These are phyloP conservation scores for Loris lydekkerianus DNA, from an alignment of 2,797 vertebrate genomes.

Conservation along the genomic window DNA sequence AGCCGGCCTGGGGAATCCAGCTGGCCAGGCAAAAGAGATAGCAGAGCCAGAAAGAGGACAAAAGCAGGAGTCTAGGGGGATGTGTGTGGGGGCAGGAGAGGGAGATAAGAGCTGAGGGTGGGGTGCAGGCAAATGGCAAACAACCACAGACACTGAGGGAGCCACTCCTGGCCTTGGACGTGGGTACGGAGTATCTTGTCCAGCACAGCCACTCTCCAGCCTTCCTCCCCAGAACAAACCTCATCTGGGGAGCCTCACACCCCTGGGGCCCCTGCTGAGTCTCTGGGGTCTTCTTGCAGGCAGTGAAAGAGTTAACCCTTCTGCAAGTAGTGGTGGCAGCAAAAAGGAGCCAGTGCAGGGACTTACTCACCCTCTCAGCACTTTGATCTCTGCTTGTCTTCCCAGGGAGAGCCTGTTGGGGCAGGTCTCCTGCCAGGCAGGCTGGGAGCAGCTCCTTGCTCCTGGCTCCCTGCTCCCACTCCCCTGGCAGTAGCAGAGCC, in stretches of 20 bases:
- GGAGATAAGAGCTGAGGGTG: neutral
- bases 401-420: slow-evolving; percentile 72
- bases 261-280: neutral
- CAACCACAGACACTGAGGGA: neutral
- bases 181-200: neutral
- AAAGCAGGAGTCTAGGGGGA: neutral
- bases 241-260: neutral
- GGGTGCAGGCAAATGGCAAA: neutral
- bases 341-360: slow-evolving; percentile 76
- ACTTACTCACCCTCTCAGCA: slow-evolving; percentile 78
- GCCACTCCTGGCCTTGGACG: neutral
- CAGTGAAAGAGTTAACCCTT: slow-evolving; percentile 84
- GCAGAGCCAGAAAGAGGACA: neutral
- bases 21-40: neutral
- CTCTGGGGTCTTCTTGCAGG: slow-evolving; percentile 41
- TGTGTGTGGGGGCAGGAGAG: neutral
- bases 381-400: slow-evolving; percentile 85
- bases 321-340: slow-evolving; percentile 61
- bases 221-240: neutral
- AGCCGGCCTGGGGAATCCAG: neutral
- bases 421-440: slow-evolving; percentile 84
- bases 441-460: slow-evolving; percentile 68
- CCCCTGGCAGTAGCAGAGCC: slow-evolving; percentile 19
- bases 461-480: neutral
- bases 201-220: neutral